Evolutionary conservation across 2,113 vertebrate species (phyloP), one percentile per base, ranked within the genome.

Genomic region (Lipotes vexillifer): DNA sequence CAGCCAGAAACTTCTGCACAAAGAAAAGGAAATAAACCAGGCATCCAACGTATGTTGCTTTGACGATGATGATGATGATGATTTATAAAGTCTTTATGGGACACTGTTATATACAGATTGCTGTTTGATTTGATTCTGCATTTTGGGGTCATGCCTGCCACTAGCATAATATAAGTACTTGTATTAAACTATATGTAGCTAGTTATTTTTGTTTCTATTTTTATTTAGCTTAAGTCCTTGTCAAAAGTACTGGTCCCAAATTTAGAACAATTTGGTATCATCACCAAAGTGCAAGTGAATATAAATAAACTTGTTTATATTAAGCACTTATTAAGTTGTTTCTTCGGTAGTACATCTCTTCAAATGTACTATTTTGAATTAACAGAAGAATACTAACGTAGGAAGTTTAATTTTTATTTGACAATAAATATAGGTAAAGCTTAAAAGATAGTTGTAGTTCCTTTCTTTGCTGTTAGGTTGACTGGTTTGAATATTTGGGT

Each of bases 391-490:
- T 88, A 44, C 23, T 44, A 49, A 92, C 71, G 33, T 89, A 80
- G n/a, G 29, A 71, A 69, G 20, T 59, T 61, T 87, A 72, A 69
- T 69, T 96, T 96, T 93, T 88, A 88, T 86, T 94, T 90, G 17
- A 80, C 12, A 63, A 18, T 71, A 71, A 68, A 36, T 78, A 38
- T 61, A 69, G 11, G 3, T 44, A 77, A 29, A 46, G 31, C 27
- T 77, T 90, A 72, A 92, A 95, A 94, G 13, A 15, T 90, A 90
- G 25, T 57, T 20, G 14, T 85, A 65, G 46, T 66, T 96, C 6
- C 29, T 89, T 83, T 92, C 25, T 87, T 95, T 85, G 27, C 11
- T 91, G n/a, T 66, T 82, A 6, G 3, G 9, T 94, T 80, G 23
- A 59, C 55, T 61, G 38, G 11, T 83, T 90, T 94, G 55, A 96